Base-by-base conservation (phyloP, 2,797 vertebrate genomes). In the Trachurus trachurus region DNA sequence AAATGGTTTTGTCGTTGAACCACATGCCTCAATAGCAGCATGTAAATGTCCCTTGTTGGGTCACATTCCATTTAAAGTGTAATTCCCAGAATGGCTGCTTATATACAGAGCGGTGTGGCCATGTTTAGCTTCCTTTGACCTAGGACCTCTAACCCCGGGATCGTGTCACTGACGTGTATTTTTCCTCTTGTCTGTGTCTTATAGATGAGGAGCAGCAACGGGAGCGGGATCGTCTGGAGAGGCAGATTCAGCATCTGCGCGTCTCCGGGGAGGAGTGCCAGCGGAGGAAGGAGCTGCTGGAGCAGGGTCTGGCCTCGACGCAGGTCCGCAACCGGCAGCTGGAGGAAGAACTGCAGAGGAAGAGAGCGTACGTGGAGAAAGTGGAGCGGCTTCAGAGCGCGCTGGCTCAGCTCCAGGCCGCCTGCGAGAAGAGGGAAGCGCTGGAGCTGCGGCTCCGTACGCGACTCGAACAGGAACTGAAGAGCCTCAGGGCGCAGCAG, bases 341-440 rank as follows among this genome's bases (percentile, higher is more conserved):
- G 0, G 97, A 98, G 82, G 97, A 98, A 0, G 98, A 99, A 85
- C 94, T 99, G 61, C 93, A 95, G 19, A 96, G 97, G 91, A 99
- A 99, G 82, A 90, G 96, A 49, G 98, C 98, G 0, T 99, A 99
- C 0, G 97, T 99, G 70, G 97, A 98, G 90, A 99, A 99, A 86
- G 98, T 99, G 77, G 98, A 99, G 89, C 74, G 97, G 74, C 94
- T 99, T 85, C 98, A 99, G 93, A 96, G 97, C 40, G 95, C 98
- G 0, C 94, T 99, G 56, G 97, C 93, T 29, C 98, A 99, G 93
- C 96, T 99, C 86, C 98, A 99, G 93, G 97, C 96, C 0, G 98
- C 98, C 4, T 99, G 98, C 0, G 97, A 99, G 91, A 99, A 99
- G 92, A 93, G 98, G 6, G 98, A 99, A 82, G 93, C 95, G 50